Base-by-base conservation (phyloP, 1,140 invertebrate species). In the Procambarus virginalis region DNA sequence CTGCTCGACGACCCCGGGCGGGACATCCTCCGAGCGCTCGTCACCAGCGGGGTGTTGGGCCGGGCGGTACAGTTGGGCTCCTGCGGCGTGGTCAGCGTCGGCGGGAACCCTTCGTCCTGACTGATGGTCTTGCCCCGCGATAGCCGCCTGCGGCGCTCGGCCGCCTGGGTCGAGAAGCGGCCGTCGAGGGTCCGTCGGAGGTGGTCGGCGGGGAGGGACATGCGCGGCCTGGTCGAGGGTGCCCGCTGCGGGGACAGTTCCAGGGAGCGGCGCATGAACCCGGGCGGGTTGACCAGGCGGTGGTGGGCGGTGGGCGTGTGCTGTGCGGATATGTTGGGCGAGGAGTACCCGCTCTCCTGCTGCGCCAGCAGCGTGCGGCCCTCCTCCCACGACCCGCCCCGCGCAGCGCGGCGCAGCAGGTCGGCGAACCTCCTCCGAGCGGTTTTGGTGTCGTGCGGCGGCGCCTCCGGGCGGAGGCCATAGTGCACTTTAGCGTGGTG, bases 261-360 rank as follows among this genome's bases (percentile, higher is more conserved):
- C 12, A 92, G 64, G 6, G 91, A 92, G 34, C 89, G 86, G 17
- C 91, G 80, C 79, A 92, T 87, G 73, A 64, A 87, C 12, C 88
- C 83, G 17, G 91, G 86, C 46, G 83, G 89, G 70, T 90, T 90
- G 45, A 91, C 90, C n/a, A 92, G 81, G 78, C 89, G 83, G 70
- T 89, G 84, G 81, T 90, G 88, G 22, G 91, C 86, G 9, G 91
- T 92, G 46, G 91, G 91, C 51, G 91, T 92, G 83, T 90, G 91
- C 84, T 91, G 89, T 9, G 91, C 89, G 10, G 91, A 92, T 64
- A 92, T 91, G 49, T 91, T 92, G 48, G 91, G 91, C 2, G 91
- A 92, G n/a, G 91, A 92, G 34, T 92, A 92, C 17, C 91, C 91
- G 64, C 91, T 92, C 83, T 92, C 91, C 55, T 92, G 89, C 48